Evolutionary conservation across 2,797 vertebrate species (phyloP).

Genomic region (Fistularia tabacaria): DNA sequence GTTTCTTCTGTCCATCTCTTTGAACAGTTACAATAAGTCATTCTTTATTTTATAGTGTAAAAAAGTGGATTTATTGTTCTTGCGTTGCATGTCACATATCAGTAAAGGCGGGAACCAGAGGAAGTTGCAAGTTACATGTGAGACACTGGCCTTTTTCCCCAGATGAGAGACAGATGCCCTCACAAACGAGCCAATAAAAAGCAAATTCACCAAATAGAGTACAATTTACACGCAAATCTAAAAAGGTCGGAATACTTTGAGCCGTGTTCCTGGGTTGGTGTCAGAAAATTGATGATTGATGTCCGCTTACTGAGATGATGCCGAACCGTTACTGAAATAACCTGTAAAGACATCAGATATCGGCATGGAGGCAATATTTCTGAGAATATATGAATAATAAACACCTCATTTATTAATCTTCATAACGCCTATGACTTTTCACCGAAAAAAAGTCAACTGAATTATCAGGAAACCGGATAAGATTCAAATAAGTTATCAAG

Average conservation of each 20-base stretch:
- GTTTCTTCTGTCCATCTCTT: too few relatives aligned
- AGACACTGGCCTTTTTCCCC: constrained; percentile 29
- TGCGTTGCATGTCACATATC: too few relatives aligned
- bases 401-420: constrained; percentile 7
- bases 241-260: constrained; percentile 42
- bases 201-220: background rate
- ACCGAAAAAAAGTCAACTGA: constrained; percentile 11
- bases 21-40: too few relatives aligned
- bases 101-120: too few relatives aligned
- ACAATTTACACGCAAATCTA: constrained; percentile 37
- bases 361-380: background rate
- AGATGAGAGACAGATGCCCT: constrained; percentile 32
- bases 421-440: constrained; percentile 1
- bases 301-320: constrained; percentile 23
- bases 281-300: constrained; percentile 16
- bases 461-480: too few relatives aligned
- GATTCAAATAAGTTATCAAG: too few relatives aligned
- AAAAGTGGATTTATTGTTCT: too few relatives aligned
- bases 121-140: too few relatives aligned
- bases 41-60: too few relatives aligned
- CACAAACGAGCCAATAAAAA: constrained; percentile 31
- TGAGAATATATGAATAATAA: constrained; percentile 8
- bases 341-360: constrained; percentile 13
- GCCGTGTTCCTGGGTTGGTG: constrained; percentile 21
- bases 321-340: constrained; percentile 4